A percentile compares a stretch with the other conserved stretches of the same genome.
phyloP scores from a whole-genome alignment of 1,140 invertebrate genomes.

The Hypothenemus hampei region DNA sequence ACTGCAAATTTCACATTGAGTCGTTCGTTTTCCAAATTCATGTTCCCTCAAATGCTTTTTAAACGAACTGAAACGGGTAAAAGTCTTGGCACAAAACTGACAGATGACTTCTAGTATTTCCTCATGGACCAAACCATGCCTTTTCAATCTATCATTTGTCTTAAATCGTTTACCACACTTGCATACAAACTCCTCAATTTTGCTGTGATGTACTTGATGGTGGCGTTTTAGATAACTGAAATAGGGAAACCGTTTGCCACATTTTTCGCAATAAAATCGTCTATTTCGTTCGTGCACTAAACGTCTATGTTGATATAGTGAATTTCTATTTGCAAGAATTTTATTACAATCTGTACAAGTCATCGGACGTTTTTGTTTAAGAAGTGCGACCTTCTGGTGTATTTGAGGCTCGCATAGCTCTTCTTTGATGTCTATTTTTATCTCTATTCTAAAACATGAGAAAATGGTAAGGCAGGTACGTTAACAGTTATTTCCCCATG shows the following conservation, averaged over 20 bases:
- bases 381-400: no score
- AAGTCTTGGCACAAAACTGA: constrained; percentile 33
- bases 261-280: constrained; percentile 43
- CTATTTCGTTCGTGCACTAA: constrained; percentile 46
- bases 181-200: constrained; percentile 8
- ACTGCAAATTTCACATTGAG: neutral
- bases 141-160: constrained; percentile 14
- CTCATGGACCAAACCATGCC: constrained; percentile 14
- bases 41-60: neutral
- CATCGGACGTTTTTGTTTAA: no score
- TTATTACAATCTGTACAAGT: constrained; percentile 17
- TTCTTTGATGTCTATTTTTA: no score
- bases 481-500: neutral
- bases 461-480: neutral
- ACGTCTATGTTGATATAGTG: constrained; percentile 8
- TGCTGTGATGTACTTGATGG: constrained; percentile 30
- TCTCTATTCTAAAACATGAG: no score
- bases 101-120: neutral
- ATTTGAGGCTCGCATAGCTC: no score
- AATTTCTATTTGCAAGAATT: constrained; percentile 20
- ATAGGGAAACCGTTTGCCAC: constrained; percentile 35
- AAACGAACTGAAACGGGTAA: constrained; percentile 30
- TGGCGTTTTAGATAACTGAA: constrained; percentile 35
- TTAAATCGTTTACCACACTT: constrained; percentile 16
- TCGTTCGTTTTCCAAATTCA: neutral